phyloP scores from a whole-genome alignment of 2,888 invertebrate genomes.

The Zootermopsis nevadensis region DNA sequence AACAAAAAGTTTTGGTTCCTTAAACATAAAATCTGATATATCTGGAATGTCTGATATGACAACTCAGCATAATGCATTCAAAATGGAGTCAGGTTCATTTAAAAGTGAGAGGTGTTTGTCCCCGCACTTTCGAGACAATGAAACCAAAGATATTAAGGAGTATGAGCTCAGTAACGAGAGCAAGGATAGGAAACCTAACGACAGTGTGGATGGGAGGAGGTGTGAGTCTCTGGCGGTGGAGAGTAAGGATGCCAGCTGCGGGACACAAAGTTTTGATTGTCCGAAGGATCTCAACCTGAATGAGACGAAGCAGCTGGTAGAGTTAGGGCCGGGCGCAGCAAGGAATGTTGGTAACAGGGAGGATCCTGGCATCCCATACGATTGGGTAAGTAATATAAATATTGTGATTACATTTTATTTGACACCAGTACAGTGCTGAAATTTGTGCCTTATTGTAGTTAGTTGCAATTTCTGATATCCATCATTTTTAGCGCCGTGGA shows the following conservation, averaged over 20 bases:
- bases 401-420: not conserved
- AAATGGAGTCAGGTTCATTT: slow-evolving; percentile 15
- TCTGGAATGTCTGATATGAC: not conserved
- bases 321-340: slow-evolving; percentile 40
- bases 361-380: slow-evolving; percentile 87
- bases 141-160: not conserved
- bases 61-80: slow-evolving; percentile 18
- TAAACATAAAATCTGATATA: not conserved
- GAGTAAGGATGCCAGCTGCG: slow-evolving; percentile 56
- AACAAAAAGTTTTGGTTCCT: not conserved
- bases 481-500: no score
- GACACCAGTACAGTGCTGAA: no score
- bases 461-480: no score
- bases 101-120: not conserved
- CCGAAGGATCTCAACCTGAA: slow-evolving; percentile 24
- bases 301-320: slow-evolving; percentile 43
- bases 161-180: not conserved
- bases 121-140: not conserved
- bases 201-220: slow-evolving; percentile 57
- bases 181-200: slow-evolving; percentile 38
- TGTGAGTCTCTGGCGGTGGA: slow-evolving; percentile 62
- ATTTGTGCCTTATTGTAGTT: no score
- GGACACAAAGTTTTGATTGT: slow-evolving; percentile 55
- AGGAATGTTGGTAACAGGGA: slow-evolving; percentile 61
- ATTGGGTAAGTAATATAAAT: slow-evolving; percentile 72